phyloP scores from a whole-genome alignment of 1,140 invertebrate genomes.

The Ceratina calcarata region DNA sequence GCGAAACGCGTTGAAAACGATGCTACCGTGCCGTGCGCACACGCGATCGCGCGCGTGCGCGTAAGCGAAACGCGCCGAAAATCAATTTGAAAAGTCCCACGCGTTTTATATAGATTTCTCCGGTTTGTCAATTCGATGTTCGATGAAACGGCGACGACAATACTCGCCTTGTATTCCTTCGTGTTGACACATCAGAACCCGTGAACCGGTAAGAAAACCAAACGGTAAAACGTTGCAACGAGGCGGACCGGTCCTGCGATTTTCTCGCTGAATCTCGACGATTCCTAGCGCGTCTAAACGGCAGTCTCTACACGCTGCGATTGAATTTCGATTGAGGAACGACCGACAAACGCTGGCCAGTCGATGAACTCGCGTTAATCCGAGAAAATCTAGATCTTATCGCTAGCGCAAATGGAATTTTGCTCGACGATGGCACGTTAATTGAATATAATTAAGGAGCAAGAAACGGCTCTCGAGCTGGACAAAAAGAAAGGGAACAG shows the following conservation, averaged over 20 bases:
- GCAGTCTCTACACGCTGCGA: too few species aligned
- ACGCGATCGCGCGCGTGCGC: neutral
- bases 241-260: constrained; percentile 25
- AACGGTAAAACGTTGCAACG: neutral
- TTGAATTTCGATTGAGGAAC: neutral
- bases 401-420: too few species aligned
- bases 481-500: neutral
- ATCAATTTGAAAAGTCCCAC: neutral
- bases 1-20: neutral
- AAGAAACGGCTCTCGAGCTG: too few species aligned
- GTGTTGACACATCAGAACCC: neutral
- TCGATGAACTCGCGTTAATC: too few species aligned
- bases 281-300: neutral
- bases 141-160: neutral
- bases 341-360: neutral
- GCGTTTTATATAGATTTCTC: neutral
- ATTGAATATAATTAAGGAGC: too few species aligned
- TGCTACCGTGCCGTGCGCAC: neutral
- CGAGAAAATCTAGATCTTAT: too few species aligned
- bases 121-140: neutral
- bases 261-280: neutral
- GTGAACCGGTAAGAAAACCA: neutral
- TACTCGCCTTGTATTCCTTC: too few species aligned
- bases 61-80: neutral
- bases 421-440: too few species aligned